phyloP scores from a whole-genome alignment of 2,888 invertebrate species.

The Syrphus vitripennis region DNA sequence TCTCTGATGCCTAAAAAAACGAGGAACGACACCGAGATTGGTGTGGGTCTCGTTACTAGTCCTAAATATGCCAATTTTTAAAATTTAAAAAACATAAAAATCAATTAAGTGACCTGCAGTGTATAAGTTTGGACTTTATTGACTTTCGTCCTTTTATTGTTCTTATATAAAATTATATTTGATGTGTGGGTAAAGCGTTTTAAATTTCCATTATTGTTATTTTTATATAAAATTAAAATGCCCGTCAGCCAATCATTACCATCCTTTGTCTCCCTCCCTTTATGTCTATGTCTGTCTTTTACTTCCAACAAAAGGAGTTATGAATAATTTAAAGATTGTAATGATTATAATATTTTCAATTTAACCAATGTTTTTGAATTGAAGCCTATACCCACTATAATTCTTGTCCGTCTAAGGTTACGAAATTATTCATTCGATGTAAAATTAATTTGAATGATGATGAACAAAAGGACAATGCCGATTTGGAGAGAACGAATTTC shows the following conservation, averaged over 20 bases:
- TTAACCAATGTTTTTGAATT: not conserved
- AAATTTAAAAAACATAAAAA: no score
- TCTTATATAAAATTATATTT: not conserved
- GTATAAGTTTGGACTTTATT: not conserved
- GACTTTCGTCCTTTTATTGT: slow-evolving; percentile 2
- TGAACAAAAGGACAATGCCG: no score
- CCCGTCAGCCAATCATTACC: not conserved
- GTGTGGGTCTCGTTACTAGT: no score
- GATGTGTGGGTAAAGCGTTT: slow-evolving; percentile 5
- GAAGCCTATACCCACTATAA: not conserved
- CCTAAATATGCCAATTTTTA: no score
- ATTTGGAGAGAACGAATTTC: not conserved
- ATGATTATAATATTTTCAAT: not conserved
- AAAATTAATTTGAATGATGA: slow-evolving; percentile 34
- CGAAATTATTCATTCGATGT: slow-evolving; percentile 9
- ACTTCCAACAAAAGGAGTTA: not conserved
- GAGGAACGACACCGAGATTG: no score
- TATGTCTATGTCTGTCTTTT: not conserved
- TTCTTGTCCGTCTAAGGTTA: not conserved
- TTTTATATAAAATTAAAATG: slow-evolving; percentile 4
- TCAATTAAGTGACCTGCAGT: not conserved
- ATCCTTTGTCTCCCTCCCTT: not conserved
- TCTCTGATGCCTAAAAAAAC: no score
- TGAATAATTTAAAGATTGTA: slow-evolving; percentile 42
- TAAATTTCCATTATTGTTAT: slow-evolving; percentile 16